Evolutionary conservation across 23 tunicate genomes (phyloP), one percentile per base, ranked within the genome.

Genomic region (Styela clava): DNA sequence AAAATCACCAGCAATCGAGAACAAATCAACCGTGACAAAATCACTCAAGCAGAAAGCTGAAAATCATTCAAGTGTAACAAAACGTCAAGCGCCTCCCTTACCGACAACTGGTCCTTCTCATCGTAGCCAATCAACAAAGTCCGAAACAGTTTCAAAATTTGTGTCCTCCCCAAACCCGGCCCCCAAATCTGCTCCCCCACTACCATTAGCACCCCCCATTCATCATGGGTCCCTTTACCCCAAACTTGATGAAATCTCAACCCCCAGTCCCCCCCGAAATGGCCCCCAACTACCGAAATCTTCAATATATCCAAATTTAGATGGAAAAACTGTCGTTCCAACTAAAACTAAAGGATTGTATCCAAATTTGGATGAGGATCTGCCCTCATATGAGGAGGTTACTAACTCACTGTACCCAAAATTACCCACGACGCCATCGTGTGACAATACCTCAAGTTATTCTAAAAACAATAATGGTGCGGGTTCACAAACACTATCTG

Each of bases 151-250:
- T 0, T 12, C 56, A 12, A 44, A 12, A 44, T 22, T 67, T 27
- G 51, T 28, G 25, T 23, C 44, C 51, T n/a, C 37, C 30, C 51
- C 78, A 72, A 0, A 29, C 0, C 33, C 52, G 25, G 78, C 35
- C 52, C 44, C 78, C 0, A 72, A 76, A 44, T 2, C 18, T 52
- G 62, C 81, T 25, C 81, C 81, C 12, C 81, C 81, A 22, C 33
- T 76, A 44, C 81, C 81, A 0, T n/a, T 64, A 21, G 31, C 65
- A 7, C 64, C 81, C 25, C 81, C 81, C 0, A 26, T 76, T 7
- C 81, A 76, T 64, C 35, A 44, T 21, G 26, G 64, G 31, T 24
- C 65, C 0, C 37, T 76, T 52, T 67, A 67, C 71, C 71, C 71
- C 71, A 67, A 29, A 25, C 31, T 67, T 22, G 71, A 67, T 12